Percentiles rank a stretch among this genome's conserved stretches.
These are phyloP conservation scores for Blastobasis adustella DNA, from an alignment of 2,888 invertebrate species.

Conservation along the genomic window DNA sequence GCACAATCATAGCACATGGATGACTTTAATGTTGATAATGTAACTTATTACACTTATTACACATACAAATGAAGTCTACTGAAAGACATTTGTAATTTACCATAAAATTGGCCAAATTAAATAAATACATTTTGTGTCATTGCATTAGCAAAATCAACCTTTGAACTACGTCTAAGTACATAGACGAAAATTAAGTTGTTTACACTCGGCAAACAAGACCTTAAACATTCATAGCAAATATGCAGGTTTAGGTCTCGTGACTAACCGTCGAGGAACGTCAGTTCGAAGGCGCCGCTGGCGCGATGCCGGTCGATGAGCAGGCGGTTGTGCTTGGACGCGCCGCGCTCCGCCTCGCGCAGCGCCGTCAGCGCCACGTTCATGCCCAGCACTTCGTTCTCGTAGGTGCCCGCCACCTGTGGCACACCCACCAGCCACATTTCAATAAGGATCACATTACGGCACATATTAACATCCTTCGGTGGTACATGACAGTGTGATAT, in stretches of 20 bases:
- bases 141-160: not conserved
- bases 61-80: not conserved
- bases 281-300: conserved; percentile 83
- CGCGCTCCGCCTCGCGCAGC: conserved; percentile 63
- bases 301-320: conserved; percentile 80
- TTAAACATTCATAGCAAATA: too few relatives aligned
- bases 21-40: not conserved
- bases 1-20: not conserved
- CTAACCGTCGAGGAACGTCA: conserved; percentile 80
- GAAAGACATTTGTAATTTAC: not conserved
- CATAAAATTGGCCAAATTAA: not conserved
- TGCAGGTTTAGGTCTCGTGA: not conserved
- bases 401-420: conserved; percentile 77
- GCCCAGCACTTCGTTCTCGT: conserved; percentile 85
- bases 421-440: not conserved
- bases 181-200: not conserved
- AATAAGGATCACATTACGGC: not conserved
- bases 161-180: not conserved
- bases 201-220: not conserved
- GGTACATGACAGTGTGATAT: not conserved
- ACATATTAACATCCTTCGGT: not conserved
- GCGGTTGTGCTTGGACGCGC: conserved; percentile 68
- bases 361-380: conserved; percentile 76
- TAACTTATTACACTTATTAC: not conserved
- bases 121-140: not conserved